A percentile compares a stretch with the other conserved stretches of the same genome.
These are phyloP conservation scores for Aporophyla lueneburgensis DNA, from an alignment of 2,888 invertebrate species.

Conservation along the genomic window DNA sequence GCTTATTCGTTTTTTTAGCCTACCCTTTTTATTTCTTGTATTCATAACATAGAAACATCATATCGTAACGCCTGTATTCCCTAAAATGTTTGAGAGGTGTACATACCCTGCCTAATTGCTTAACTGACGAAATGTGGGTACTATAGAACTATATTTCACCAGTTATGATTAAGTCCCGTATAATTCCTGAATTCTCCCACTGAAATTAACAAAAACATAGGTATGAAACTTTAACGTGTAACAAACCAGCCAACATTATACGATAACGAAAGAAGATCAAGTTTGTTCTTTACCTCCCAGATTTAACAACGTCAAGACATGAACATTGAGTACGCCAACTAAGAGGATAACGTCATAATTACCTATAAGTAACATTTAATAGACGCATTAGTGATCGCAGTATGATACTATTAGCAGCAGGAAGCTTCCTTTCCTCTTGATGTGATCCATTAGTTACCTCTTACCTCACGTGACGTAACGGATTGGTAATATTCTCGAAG, in stretches of 20 bases:
- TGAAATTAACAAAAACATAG: neutral
- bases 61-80: no score
- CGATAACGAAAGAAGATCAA: neutral
- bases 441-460: conserved; percentile 41
- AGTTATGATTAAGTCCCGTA: no score
- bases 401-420: conserved; percentile 37
- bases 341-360: conserved; percentile 11
- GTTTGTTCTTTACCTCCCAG: neutral
- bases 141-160: no score
- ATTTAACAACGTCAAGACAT: neutral
- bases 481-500: conserved; percentile 13
- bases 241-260: neutral
- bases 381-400: conserved; percentile 43
- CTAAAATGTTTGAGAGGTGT: no score
- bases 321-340: neutral
- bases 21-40: neutral
- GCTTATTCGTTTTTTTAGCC: no score
- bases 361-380: conserved; percentile 5
- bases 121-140: no score
- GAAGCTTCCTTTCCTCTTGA: conserved; percentile 33
- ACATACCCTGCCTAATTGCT: no score
- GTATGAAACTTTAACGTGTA: neutral
- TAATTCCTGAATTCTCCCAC: neutral
- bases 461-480: conserved; percentile 3
- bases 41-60: no score